phyloP scores from a whole-genome alignment of 2,888 invertebrate genomes.

The Melinaea menophilus region DNA sequence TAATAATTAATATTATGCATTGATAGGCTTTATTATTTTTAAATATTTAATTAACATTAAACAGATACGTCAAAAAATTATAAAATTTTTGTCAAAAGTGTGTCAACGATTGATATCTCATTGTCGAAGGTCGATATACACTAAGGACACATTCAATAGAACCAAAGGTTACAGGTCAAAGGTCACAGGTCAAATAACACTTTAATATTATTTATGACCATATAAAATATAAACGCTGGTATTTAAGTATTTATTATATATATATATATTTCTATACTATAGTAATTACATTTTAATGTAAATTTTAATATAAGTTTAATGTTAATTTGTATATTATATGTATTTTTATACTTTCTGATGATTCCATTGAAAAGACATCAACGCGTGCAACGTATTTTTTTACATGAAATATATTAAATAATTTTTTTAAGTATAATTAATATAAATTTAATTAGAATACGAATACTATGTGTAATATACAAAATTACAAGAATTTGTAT shows the following conservation, averaged over 20 bases:
- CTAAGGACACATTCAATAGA: constrained; percentile 20
- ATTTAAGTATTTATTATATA: too few relatives aligned
- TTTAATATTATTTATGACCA: not conserved
- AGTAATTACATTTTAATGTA: too few relatives aligned
- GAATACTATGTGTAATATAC: too few relatives aligned
- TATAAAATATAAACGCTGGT: not conserved
- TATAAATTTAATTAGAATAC: not conserved
- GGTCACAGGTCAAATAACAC: constrained; percentile 5
- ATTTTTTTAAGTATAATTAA: not conserved
- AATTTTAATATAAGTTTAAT: too few relatives aligned
- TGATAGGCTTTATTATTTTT: too few relatives aligned
- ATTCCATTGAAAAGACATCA: constrained; percentile 1
- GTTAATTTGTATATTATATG: too few relatives aligned
- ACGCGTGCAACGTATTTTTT: not conserved
- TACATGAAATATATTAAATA: not conserved
- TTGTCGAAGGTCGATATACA: constrained; percentile 11
- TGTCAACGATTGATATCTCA: constrained; percentile 23
- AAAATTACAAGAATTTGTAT: not conserved
- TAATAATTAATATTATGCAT: too few relatives aligned
- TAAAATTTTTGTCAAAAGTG: constrained; percentile 6
- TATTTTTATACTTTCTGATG: not conserved
- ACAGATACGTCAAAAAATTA: not conserved
- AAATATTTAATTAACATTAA: too few relatives aligned
- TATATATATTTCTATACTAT: not conserved
- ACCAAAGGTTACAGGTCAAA: not conserved